These are phyloP conservation scores for Triops longicaudatus DNA, from an alignment of 1,140 invertebrate species.

Conservation along the genomic window DNA sequence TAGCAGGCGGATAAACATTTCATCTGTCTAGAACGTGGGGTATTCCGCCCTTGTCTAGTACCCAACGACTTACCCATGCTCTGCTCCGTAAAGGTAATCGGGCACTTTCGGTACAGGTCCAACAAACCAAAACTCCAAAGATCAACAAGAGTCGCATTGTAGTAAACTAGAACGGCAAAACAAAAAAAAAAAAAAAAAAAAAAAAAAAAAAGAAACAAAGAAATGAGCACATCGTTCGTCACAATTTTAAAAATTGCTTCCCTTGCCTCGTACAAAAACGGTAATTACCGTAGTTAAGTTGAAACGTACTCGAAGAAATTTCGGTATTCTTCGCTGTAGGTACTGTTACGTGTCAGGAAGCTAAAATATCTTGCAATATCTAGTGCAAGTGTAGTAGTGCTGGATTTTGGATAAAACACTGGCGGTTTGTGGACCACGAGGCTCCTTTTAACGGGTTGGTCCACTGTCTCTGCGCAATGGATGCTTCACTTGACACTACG, in stretches of 20 bases:
- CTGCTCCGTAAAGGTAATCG: background rate
- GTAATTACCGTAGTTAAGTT: too few species aligned
- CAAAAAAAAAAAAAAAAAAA: background rate
- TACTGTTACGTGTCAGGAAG: too few species aligned
- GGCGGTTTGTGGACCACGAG: background rate
- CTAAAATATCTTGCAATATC: background rate
- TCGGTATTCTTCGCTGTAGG: too few species aligned
- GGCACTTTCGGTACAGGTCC: background rate
- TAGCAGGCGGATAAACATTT: too few species aligned
- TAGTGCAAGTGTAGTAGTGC: background rate
- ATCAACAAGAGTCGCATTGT: background rate
- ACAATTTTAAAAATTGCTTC: background rate
- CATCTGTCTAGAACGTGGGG: too few species aligned
- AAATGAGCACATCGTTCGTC: background rate
- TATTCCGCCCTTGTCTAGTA: background rate
- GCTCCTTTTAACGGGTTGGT: conserved; percentile 5
- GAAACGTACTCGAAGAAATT: too few species aligned
- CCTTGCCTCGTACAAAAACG: too few species aligned
- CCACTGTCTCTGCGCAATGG: background rate
- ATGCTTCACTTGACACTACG: background rate
- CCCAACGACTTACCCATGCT: background rate
- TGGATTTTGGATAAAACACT: conserved; percentile 1
- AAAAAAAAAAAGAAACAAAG: background rate
- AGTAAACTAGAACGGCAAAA: background rate
- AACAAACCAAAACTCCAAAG: background rate